These are phyloP conservation scores for Ornithoptera priamus DNA, from an alignment of 2,888 invertebrate species.

Conservation along the genomic window DNA sequence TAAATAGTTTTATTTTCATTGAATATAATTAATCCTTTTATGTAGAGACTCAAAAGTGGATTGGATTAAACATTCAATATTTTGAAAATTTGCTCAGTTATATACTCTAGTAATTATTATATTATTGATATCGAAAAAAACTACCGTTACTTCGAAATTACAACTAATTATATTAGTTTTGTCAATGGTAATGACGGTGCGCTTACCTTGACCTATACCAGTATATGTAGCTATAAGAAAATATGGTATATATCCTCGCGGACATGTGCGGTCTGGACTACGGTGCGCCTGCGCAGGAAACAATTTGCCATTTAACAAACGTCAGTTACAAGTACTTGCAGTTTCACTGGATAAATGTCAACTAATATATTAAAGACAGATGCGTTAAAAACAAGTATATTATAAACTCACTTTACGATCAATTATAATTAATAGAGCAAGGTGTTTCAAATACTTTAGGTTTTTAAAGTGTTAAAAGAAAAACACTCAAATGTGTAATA, in stretches of 20 bases:
- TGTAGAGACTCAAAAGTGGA: too few species aligned
- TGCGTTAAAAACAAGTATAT: background rate
- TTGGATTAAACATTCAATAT: too few species aligned
- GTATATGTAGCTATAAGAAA: conserved; percentile 3
- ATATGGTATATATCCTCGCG: conserved; percentile 19
- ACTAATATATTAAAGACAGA: conserved; percentile 26
- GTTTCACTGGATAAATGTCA: conserved; percentile 30
- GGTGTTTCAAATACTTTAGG: too few species aligned
- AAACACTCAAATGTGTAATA: too few species aligned
- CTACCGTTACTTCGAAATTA: background rate
- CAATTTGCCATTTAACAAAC: conserved; percentile 42
- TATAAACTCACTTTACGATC: background rate
- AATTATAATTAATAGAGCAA: background rate
- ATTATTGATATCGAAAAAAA: background rate
- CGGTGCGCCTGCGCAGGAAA: conserved; percentile 40
- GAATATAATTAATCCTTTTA: too few species aligned
- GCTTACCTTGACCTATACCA: conserved; percentile 14
- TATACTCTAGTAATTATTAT: background rate
- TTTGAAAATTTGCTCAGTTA: background rate
- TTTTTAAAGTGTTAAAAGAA: too few species aligned
- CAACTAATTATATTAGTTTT: background rate
- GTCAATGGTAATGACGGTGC: background rate
- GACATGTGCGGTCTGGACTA: conserved; percentile 1
- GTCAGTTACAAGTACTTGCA: conserved; percentile 30
- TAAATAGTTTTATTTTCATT: too few species aligned